These are phyloP conservation scores for Phalloptychus januarius DNA, from an alignment of 2,797 vertebrate genomes.

Conservation along the genomic window DNA sequence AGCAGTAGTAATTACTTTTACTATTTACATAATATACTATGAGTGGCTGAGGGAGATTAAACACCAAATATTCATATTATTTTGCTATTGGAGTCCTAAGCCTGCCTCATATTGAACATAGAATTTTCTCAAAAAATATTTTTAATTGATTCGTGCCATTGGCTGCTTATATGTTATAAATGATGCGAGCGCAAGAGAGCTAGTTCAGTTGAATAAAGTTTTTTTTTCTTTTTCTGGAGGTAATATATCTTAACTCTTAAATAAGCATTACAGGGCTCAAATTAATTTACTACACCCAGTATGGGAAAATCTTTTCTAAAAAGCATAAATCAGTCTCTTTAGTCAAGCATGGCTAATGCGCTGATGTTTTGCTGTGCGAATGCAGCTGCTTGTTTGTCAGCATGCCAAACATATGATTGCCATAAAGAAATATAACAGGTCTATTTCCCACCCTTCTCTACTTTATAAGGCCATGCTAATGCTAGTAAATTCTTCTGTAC, in stretches of 20 bases:
- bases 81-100: conserved; percentile 12
- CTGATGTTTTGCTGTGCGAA: conserved; percentile 40
- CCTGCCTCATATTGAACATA: conserved; percentile 24
- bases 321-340: conserved; percentile 27
- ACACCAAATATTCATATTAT: conserved; percentile 6
- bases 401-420: conserved; percentile 52
- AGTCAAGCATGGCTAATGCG: conserved; percentile 29
- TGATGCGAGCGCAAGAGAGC: conserved; percentile 38
- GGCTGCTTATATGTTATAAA: conserved; percentile 64
- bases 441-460: conserved; percentile 31
- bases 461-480: conserved; percentile 36
- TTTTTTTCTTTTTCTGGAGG: conserved; percentile 16
- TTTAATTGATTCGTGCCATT: conserved; percentile 51
- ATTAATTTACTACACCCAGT: conserved; percentile 52
- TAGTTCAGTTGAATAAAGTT: conserved; percentile 41
- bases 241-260: conserved; percentile 49
- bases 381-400: conserved; percentile 44
- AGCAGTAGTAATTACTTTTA: conserved; percentile 19
- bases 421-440: conserved; percentile 48
- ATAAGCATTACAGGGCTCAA: conserved; percentile 44
- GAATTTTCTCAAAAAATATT: conserved; percentile 36
- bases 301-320: conserved; percentile 37
- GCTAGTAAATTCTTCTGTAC: conserved; percentile 33
- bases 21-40: conserved; percentile 16
- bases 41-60: conserved; percentile 21